Base-by-base conservation (phyloP, 2,888 invertebrate genomes). In the Ennomos fuscantarius region DNA sequence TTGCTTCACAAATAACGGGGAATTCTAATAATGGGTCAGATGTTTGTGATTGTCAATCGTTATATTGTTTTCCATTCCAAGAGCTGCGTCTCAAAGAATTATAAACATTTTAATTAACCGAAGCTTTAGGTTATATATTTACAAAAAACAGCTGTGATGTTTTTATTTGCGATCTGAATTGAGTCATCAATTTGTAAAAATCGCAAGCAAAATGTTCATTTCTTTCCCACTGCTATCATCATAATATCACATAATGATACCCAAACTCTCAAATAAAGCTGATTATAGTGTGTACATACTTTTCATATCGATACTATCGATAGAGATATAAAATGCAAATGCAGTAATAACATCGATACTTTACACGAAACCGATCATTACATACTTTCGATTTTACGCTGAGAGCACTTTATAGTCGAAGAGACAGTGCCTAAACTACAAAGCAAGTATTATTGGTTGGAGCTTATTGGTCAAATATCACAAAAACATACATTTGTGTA, bases 301-400 rank as follows among this genome's bases (percentile, higher is more conserved):
- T 44, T 42, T 44, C 35, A 8, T 15, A 47, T 31, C 43, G 50
- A 35, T 9, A 49, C 31, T 2, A 41, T 36, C 13, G 68, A 70
- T 66, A 66, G 63, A 72, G 69, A 68, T 65, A 73, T 69, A 71
- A 72, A 72, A 74, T 71, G 70, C 62, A 66, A 70, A 73, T 70
- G 64, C 55, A 63, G 40, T 50, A 55, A 62, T 55, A 69, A 71
- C 69, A 74, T 69, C 62, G 65, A 65, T 64, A 65, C 55, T 71
- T 70, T 74, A 72, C 53, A 43, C 63, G 55, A 52, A 59, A 36
- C 37, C 58, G 49, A 63, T 65, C 55, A 58, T 69, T 73, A 64
- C 49, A 40, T 24, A 65, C 68, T 74, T 70, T 74, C 72, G 66
- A 65, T 73, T 66, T 72, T 43, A 56, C 60, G 49, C 39, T 45